A percentile compares a stretch with the other conserved stretches of the same genome.
Evolutionary conservation across 2,888 invertebrate species (phyloP).

Genomic region (Crossocerus cetratus): DNA sequence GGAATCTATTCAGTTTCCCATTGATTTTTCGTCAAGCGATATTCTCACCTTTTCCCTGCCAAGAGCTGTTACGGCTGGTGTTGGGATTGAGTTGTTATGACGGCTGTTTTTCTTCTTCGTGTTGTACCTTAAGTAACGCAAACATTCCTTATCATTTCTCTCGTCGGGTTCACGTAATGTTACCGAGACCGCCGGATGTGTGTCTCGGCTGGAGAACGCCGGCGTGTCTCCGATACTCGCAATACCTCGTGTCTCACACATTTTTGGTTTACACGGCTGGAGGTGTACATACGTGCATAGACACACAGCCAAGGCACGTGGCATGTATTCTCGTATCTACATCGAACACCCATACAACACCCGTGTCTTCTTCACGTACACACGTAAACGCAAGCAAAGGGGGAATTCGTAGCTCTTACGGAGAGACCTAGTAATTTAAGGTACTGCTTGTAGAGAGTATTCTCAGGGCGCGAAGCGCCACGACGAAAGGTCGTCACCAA

Average conservation of each 20-base stretch:
- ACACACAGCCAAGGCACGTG: slow-evolving; percentile 11
- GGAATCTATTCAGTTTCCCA: slow-evolving; percentile 57
- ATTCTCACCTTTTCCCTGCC: too few species aligned
- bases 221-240: slow-evolving; percentile 30
- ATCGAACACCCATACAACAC: slow-evolving; percentile 2
- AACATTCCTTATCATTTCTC: slow-evolving; percentile 56
- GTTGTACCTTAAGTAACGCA: slow-evolving; percentile 35
- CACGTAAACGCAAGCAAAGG: slow-evolving; percentile 13
- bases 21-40: too few species aligned
- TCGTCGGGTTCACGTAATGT: slow-evolving; percentile 32
- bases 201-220: slow-evolving; percentile 26
- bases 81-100: not conserved
- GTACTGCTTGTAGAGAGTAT: slow-evolving; percentile 60
- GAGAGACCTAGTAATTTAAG: slow-evolving; percentile 52
- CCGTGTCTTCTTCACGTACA: slow-evolving; percentile 31
- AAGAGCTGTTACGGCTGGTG: too few species aligned
- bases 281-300: slow-evolving; percentile 22
- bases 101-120: slow-evolving; percentile 17
- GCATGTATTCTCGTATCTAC: too few species aligned
- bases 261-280: slow-evolving; percentile 34
- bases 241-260: slow-evolving; percentile 16
- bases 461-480: slow-evolving; percentile 26
- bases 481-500: slow-evolving; percentile 23
- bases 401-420: slow-evolving; percentile 31
- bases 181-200: slow-evolving; percentile 28